These are phyloP conservation scores for Tapirus terrestris DNA, from an alignment of 2,113 vertebrate genomes.

Conservation along the genomic window DNA sequence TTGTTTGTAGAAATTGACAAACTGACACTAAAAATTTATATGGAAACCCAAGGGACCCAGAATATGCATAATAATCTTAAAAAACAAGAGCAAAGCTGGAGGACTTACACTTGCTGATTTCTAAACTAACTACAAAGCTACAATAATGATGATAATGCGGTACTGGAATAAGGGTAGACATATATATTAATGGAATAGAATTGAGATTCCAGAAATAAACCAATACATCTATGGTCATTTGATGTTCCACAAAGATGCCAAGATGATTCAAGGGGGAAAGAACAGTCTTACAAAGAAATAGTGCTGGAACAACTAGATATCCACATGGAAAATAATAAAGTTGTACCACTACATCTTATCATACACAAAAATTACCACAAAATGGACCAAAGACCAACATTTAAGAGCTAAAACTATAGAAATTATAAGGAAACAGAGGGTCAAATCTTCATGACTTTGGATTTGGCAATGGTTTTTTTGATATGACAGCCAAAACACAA, in stretches of 20 bases:
- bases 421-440: neutral
- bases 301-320: neutral
- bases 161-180: neutral
- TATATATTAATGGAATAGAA: neutral
- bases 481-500: neutral
- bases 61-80: neutral
- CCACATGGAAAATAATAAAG: neutral
- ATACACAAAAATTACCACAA: neutral
- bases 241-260: neutral
- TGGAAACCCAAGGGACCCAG: neutral
- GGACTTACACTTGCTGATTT: neutral
- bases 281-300: neutral
- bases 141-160: neutral
- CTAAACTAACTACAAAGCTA: neutral
- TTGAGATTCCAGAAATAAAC: neutral
- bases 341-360: neutral
- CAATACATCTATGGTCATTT: neutral
- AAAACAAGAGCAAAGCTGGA: neutral
- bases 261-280: neutral
- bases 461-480: neutral
- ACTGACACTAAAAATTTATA: neutral
- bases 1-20: neutral
- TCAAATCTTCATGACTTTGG: neutral
- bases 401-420: neutral
- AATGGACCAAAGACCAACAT: neutral